Percentiles rank a stretch among this genome's conserved stretches.
These are phyloP conservation scores for Labrus mixtus DNA, from an alignment of 2,113 vertebrate species.

Conservation along the genomic window DNA sequence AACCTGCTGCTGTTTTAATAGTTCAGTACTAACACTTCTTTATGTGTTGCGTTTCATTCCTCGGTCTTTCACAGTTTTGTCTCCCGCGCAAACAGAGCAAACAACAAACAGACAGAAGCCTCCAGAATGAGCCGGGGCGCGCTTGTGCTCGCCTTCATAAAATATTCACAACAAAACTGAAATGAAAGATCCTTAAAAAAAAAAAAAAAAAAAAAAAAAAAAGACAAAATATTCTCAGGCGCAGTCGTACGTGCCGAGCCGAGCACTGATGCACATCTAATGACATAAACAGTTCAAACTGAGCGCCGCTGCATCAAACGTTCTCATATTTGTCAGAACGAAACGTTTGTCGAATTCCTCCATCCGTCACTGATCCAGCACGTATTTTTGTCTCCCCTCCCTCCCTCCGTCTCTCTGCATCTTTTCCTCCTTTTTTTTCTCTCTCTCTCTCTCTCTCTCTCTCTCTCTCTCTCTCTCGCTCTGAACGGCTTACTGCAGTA, in stretches of 20 bases:
- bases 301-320: slow-evolving; percentile 2
- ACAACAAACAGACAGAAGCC: background rate
- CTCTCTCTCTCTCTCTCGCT: background rate
- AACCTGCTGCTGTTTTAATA: too few species aligned
- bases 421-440: slow-evolving; percentile 36
- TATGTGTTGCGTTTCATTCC: background rate
- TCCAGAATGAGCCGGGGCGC: background rate
- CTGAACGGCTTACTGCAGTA: slow-evolving; percentile 75
- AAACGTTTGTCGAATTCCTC: slow-evolving; percentile 43
- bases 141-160: background rate
- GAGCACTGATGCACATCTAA: slow-evolving; percentile 9
- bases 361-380: slow-evolving; percentile 39
- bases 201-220: background rate
- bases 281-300: background rate
- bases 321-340: slow-evolving; percentile 5
- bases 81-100: background rate
- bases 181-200: background rate
- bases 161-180: background rate
- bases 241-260: background rate
- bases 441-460: too few species aligned
- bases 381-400: slow-evolving; percentile 40
- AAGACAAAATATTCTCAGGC: background rate
- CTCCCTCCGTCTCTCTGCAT: slow-evolving; percentile 32
- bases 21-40: background rate
- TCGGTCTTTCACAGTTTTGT: background rate